phyloP scores from a whole-genome alignment of 1,140 invertebrate genomes.

The Drosophila funebris region DNA sequence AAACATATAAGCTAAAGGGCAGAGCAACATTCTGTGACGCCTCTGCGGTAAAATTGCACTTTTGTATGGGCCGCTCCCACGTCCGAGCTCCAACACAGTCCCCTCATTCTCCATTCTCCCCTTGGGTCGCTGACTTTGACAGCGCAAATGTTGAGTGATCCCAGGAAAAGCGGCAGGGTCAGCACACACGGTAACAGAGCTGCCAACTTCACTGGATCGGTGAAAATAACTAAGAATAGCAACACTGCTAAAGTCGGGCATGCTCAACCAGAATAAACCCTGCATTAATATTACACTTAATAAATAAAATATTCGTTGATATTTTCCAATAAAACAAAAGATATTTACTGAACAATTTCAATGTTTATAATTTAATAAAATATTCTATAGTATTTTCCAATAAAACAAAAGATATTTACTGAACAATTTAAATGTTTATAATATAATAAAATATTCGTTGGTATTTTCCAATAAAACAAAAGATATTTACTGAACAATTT shows the following conservation, averaged over 20 bases:
- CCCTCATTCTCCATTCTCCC: neutral
- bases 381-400: too few relatives aligned
- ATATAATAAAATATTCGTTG: too few relatives aligned
- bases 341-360: too few relatives aligned
- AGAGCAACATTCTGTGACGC: neutral
- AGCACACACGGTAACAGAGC: conserved; percentile 22
- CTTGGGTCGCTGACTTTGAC: conserved; percentile 15
- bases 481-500: too few relatives aligned
- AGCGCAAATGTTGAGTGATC: conserved; percentile 21
- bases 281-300: neutral
- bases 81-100: conserved; percentile 1
- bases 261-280: neutral
- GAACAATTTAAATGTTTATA: too few relatives aligned
- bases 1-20: conserved; percentile 8
- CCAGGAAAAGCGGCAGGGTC: conserved; percentile 30
- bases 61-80: neutral
- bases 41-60: conserved; percentile 16
- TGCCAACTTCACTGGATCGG: conserved; percentile 41
- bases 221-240: neutral
- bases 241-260: neutral
- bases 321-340: neutral
- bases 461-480: too few relatives aligned
- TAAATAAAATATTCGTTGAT: neutral
- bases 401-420: too few relatives aligned
- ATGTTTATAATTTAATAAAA: too few relatives aligned